phyloP scores from a whole-genome alignment of 2,888 invertebrate genomes.

The Synanthedon vespiformis region DNA sequence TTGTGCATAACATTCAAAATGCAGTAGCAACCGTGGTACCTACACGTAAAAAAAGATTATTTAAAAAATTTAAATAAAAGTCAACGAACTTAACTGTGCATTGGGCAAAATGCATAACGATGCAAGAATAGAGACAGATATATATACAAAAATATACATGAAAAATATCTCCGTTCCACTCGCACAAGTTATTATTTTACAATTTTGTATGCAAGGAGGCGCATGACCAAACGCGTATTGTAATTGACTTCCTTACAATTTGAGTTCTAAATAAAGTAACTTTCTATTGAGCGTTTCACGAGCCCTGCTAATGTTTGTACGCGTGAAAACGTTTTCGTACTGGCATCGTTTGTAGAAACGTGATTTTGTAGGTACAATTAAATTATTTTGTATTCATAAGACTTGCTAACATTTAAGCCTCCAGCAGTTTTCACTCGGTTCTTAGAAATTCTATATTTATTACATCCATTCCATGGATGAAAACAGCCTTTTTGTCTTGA shows the following conservation, averaged over 20 bases:
- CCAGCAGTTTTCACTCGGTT: no score
- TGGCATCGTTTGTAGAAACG: no score
- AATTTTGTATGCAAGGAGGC: conserved; percentile 4
- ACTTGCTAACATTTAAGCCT: no score
- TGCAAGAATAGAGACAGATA: conserved; percentile 7
- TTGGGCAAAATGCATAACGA: conserved; percentile 9
- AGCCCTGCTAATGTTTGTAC: not conserved
- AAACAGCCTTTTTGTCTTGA: no score
- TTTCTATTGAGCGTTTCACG: not conserved
- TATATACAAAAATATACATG: conserved; percentile 5
- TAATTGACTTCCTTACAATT: conserved; percentile 34
- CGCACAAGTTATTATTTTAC: not conserved
- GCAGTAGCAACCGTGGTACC: no score
- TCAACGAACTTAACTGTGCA: conserved; percentile 11
- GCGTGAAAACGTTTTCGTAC: not conserved
- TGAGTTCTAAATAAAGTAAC: not conserved
- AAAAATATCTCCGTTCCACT: conserved; percentile 1
- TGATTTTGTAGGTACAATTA: no score
- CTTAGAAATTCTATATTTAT: no score
- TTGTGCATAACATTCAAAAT: no score
- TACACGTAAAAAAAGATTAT: no score
- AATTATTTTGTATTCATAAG: no score
- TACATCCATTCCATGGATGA: no score
- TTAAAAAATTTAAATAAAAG: conserved; percentile 1
- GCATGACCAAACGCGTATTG: conserved; percentile 35